Conservation (phyloP, 2,113 vertebrate species). For the Heptranchias perlo region DNA sequence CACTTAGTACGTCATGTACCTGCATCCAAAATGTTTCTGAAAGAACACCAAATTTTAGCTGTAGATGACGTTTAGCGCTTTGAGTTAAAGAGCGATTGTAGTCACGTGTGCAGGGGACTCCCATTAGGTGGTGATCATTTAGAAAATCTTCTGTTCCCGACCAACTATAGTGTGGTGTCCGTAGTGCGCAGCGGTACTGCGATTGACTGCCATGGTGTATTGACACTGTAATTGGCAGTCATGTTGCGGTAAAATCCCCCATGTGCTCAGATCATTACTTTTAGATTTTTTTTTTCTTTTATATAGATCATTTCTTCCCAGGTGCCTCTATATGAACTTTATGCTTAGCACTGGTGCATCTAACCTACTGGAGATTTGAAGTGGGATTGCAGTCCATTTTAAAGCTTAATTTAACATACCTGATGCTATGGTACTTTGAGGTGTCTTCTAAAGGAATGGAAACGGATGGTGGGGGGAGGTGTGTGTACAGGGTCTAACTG, state of each 20-base stretch:
- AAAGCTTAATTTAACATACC: neutral
- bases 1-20: neutral
- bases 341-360: neutral
- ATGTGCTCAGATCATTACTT: neutral
- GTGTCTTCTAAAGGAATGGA: neutral
- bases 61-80: neutral
- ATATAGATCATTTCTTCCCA: conserved; percentile 4
- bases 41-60: conserved; percentile 12
- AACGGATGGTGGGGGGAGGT: neutral
- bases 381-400: neutral
- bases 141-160: neutral
- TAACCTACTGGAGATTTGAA: neutral
- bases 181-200: neutral
- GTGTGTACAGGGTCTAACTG: neutral
- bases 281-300: neutral
- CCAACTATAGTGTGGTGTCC: neutral
- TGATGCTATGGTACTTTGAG: neutral
- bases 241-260: neutral
- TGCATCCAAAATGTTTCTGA: neutral
- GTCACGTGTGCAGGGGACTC: neutral
- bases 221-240: neutral
- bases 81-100: neutral
- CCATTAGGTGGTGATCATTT: neutral
- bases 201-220: neutral
- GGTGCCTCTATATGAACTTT: conserved; percentile 20